A percentile compares a stretch with the other conserved stretches of the same genome.
These are phyloP conservation scores for Smutsia gigantea DNA, from an alignment of 2,797 vertebrate species.

Conservation along the genomic window DNA sequence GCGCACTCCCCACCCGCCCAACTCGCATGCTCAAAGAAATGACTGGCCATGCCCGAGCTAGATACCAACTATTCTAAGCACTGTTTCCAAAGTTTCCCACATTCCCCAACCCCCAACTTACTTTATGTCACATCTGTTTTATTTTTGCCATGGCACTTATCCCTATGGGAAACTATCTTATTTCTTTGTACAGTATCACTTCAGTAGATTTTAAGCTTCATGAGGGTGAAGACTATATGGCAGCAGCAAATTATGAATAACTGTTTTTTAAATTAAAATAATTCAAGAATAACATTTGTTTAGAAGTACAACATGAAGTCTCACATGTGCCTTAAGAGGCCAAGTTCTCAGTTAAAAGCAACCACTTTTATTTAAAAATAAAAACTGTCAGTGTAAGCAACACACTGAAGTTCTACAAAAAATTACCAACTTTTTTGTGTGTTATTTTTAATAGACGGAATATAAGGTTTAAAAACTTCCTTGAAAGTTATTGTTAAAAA, in stretches of 20 bases:
- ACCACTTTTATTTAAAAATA: background rate
- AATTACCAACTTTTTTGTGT: background rate
- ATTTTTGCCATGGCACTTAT: background rate
- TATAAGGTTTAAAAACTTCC: background rate
- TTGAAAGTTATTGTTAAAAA: background rate
- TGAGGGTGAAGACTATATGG: background rate
- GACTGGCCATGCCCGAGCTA: background rate
- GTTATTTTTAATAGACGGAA: background rate
- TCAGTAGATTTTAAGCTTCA: background rate
- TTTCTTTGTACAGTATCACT: background rate
- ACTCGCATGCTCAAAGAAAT: background rate
- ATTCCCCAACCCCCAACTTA: background rate
- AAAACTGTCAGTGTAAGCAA: background rate
- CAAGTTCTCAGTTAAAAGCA: background rate
- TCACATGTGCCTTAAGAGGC: background rate
- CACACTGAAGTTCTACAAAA: background rate
- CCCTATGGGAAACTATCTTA: background rate
- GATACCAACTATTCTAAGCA: background rate
- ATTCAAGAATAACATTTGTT: background rate
- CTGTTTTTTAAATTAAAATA: conserved; percentile 18
- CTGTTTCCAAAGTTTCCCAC: background rate
- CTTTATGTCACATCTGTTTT: background rate
- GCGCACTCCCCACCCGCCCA: background rate
- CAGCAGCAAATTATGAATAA: background rate
- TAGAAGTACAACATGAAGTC: background rate